A percentile compares a stretch with the other conserved stretches of the same genome.
phyloP scores from a whole-genome alignment of 2,888 invertebrate species.

The Phalangium opilio region DNA sequence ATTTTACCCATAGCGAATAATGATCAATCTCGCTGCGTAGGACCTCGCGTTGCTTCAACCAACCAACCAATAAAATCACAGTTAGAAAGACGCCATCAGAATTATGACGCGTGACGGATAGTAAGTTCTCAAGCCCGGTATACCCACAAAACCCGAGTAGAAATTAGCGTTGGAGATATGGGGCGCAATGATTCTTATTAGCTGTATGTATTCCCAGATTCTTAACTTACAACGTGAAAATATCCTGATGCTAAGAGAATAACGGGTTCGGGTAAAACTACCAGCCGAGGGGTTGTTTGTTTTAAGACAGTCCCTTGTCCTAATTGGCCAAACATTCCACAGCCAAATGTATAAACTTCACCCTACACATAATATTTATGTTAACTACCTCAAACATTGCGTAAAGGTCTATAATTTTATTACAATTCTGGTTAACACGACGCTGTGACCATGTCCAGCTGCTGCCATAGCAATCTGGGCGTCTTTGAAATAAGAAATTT shows the following conservation, averaged over 20 bases:
- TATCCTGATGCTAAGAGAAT: conserved; percentile 45
- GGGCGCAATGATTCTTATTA: no score
- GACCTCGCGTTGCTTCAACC: no score
- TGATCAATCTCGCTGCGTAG: not conserved
- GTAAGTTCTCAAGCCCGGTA: no score
- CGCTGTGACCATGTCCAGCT: conserved; percentile 57
- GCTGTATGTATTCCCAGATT: no score
- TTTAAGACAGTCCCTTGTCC: conserved; percentile 34
- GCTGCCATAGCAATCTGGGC: conserved; percentile 36
- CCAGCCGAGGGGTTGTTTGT: conserved; percentile 37
- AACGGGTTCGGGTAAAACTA: conserved; percentile 40
- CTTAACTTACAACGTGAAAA: conserved; percentile 54
- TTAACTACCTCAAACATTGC: no score
- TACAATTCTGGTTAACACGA: conserved; percentile 44
- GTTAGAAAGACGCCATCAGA: no score
- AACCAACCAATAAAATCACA: no score
- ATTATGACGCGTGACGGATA: no score
- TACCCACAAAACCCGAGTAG: no score
- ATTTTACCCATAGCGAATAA: no score
- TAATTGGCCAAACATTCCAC: conserved; percentile 63
- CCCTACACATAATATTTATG: conserved; percentile 37
- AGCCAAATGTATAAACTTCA: conserved; percentile 44
- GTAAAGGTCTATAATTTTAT: no score
- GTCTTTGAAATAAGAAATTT: conserved; percentile 35
- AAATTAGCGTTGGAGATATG: no score